phyloP scores from a whole-genome alignment of 2,797 vertebrate species.

The Sebastes steindachneri region DNA sequence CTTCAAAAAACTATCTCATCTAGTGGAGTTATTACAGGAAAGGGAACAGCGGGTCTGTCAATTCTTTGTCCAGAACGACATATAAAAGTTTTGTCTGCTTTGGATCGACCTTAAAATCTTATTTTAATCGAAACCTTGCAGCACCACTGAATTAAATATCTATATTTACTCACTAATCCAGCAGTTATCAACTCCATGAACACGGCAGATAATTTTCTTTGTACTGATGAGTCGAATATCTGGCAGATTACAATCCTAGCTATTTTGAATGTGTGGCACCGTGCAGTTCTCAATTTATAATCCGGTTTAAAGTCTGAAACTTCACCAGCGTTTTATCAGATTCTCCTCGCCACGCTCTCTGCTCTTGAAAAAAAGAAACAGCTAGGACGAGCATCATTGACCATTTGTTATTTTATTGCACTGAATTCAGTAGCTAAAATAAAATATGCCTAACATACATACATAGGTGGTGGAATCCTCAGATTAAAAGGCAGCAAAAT shows the following conservation, averaged over 20 bases:
- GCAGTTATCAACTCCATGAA: conserved; percentile 23
- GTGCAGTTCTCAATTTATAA: conserved; percentile 61
- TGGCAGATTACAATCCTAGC: conserved; percentile 51
- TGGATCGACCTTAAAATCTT: background rate
- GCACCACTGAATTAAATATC: conserved; percentile 5
- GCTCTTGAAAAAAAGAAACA: conserved; percentile 50
- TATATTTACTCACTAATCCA: conserved; percentile 33
- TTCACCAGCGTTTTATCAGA: conserved; percentile 53
- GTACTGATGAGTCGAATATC: conserved; percentile 11
- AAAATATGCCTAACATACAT: conserved; percentile 74
- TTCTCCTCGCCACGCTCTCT: conserved; percentile 13
- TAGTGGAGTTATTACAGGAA: background rate
- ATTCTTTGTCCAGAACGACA: background rate
- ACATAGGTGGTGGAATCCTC: conserved; percentile 64
- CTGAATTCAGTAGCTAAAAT: conserved; percentile 77
- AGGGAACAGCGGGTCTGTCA: background rate
- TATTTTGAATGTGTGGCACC: conserved; percentile 51
- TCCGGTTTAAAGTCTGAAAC: conserved; percentile 60
- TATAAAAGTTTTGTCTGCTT: background rate
- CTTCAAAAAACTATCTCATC: background rate
- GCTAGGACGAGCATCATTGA: conserved; percentile 34
- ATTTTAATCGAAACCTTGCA: conserved; percentile 12
- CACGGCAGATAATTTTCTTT: conserved; percentile 36
- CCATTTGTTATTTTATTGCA: conserved; percentile 79
- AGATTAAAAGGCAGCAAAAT: conserved; percentile 73